Conservation (phyloP, 2,888 invertebrate species). For the Copidosoma aretas region DNA sequence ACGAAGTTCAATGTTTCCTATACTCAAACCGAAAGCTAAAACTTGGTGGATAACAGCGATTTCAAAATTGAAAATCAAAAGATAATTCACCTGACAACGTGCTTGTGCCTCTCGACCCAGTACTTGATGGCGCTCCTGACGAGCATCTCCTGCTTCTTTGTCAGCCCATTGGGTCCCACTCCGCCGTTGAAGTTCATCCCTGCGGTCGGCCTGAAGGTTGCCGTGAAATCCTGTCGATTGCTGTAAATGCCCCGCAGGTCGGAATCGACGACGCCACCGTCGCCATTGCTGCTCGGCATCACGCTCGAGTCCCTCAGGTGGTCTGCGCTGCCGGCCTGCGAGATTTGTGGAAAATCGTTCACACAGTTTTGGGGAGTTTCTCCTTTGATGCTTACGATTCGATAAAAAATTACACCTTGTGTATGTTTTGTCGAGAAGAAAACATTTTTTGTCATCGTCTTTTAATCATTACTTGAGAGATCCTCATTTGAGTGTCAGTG, state of each 20-base stretch:
- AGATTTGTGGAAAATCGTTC: not conserved
- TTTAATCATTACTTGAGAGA: too few species aligned
- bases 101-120: constrained; percentile 89
- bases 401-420: too few species aligned
- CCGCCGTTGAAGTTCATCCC: constrained; percentile 62
- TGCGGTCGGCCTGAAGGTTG: constrained; percentile 70
- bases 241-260: constrained; percentile 79
- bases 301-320: constrained; percentile 51
- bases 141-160: constrained; percentile 83
- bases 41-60: too few species aligned
- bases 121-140: constrained; percentile 88
- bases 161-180: constrained; percentile 79
- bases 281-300: constrained; percentile 47
- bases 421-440: too few species aligned
- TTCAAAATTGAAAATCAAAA: not conserved
- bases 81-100: constrained; percentile 77
- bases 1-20: too few species aligned
- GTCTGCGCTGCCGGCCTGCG: constrained; percentile 56
- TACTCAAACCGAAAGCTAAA: too few species aligned
- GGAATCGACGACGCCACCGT: constrained; percentile 63
- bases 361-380: too few species aligned
- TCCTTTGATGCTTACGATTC: too few species aligned
- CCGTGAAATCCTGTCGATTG: constrained; percentile 79
- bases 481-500: too few species aligned
- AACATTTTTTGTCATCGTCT: too few species aligned